Percentiles rank a stretch among this genome's conserved stretches.
phyloP scores from a whole-genome alignment of 2,888 invertebrate genomes.

The Doris montereyensis region DNA sequence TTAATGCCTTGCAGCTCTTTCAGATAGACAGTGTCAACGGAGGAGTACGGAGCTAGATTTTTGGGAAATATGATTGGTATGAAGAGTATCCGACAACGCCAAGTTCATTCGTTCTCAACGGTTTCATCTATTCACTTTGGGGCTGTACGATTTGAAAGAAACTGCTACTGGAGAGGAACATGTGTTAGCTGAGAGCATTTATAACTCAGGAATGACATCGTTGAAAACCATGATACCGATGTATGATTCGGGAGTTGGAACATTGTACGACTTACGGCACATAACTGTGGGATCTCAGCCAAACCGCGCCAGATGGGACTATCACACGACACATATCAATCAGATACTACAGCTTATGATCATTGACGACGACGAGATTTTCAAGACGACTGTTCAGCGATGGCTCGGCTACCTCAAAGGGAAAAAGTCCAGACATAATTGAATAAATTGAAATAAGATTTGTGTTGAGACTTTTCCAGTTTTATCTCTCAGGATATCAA shows the following conservation, averaged over 20 bases:
- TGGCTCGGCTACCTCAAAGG: conserved; percentile 98
- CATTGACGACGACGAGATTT: conserved; percentile 82
- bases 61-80: conserved; percentile 84
- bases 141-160: conserved; percentile 93
- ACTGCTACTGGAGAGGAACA: conserved; percentile 79
- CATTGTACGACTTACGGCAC: conserved; percentile 96
- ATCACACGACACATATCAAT: conserved; percentile 94
- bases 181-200: conserved; percentile 76
- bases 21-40: conserved; percentile 63
- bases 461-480: no score
- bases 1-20: conserved; percentile 85
- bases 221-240: conserved; percentile 89
- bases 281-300: conserved; percentile 82
- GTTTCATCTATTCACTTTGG: conserved; percentile 98
- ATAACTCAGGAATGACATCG: conserved; percentile 76
- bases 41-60: conserved; percentile 41
- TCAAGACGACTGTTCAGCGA: conserved; percentile 87
- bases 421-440: conserved; percentile 94
- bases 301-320: conserved; percentile 98
- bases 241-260: conserved; percentile 94
- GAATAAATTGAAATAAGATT: conserved; percentile 23
- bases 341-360: conserved; percentile 88
- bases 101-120: conserved; percentile 92
- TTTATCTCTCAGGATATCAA: no score
- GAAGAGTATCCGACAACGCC: conserved; percentile 99